Evolutionary conservation across 1,140 invertebrate genomes (phyloP).

Genomic region (Drosophila ohnishii): DNA sequence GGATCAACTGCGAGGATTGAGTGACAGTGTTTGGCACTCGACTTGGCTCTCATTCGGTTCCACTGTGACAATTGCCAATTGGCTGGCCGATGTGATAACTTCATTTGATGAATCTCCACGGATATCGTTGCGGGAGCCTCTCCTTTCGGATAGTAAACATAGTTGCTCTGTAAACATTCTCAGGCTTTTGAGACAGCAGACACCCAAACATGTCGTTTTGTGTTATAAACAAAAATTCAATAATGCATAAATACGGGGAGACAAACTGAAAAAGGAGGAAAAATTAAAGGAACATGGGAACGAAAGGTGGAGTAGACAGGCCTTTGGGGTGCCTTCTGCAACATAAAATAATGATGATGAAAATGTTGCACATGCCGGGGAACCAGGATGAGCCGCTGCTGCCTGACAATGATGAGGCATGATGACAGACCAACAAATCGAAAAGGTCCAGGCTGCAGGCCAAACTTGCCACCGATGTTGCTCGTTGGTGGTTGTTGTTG

Average conservation of each 20-base stretch:
- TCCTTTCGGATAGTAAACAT: constrained; percentile 18
- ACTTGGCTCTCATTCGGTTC: constrained; percentile 53
- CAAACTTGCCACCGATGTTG: constrained; percentile 73
- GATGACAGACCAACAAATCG: constrained; percentile 81
- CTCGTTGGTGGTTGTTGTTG: constrained; percentile 24
- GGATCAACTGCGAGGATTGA: constrained; percentile 39
- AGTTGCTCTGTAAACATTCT: constrained; percentile 68
- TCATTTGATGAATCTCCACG: constrained; percentile 45
- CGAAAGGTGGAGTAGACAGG: constrained; percentile 37
- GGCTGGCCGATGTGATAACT: constrained; percentile 56
- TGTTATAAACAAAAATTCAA: constrained; percentile 78
- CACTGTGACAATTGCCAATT: constrained; percentile 69
- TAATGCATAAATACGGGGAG: constrained; percentile 67
- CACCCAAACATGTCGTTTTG: constrained; percentile 57
- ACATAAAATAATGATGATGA: constrained; percentile 80
- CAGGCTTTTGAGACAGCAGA: constrained; percentile 44
- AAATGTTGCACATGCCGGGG: constrained; percentile 78
- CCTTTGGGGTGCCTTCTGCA: constrained; percentile 61
- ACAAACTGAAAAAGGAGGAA: constrained; percentile 15
- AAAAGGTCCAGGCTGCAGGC: constrained; percentile 63
- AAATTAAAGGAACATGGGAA: constrained; percentile 21
- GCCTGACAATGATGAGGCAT: constrained; percentile 79
- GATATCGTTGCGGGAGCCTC: constrained; percentile 44
- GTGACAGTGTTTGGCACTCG: constrained; percentile 74
- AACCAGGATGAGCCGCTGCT: constrained; percentile 35